A percentile compares a stretch with the other conserved stretches of the same genome.
Conservation (phyloP, 53 echinoderm and acorn worm species). For the Stichopus horrens region DNA sequence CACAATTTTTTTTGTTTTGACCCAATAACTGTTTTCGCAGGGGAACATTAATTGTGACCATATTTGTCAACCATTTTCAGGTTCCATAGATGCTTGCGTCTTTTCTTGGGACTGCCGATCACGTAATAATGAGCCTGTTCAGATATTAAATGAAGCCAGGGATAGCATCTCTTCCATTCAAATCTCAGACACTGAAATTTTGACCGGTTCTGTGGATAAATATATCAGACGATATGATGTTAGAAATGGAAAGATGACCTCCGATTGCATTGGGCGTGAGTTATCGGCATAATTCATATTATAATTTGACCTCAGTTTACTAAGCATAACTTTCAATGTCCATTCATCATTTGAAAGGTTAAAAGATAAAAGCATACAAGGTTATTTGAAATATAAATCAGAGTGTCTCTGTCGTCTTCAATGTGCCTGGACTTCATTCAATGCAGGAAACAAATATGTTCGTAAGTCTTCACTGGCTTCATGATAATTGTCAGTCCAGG, state of each 20-base stretch:
- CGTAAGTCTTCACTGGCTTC: no score
- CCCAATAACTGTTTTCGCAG: no score
- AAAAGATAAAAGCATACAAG: no score
- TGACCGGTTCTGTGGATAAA: slow-evolving; percentile 86
- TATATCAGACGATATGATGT: slow-evolving; percentile 88
- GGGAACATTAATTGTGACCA: no score
- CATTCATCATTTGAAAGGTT: no score
- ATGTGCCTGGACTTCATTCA: no score
- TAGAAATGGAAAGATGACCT: slow-evolving; percentile 74
- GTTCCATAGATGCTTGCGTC: slow-evolving; percentile 87
- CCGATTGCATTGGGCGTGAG: slow-evolving; percentile 87
- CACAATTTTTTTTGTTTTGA: no score
- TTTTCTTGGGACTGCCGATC: slow-evolving; percentile 92
- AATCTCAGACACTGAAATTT: slow-evolving; percentile 80
- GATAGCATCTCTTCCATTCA: slow-evolving; percentile 81
- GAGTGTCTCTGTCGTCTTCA: no score
- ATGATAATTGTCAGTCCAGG: no score
- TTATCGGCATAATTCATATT: background rate
- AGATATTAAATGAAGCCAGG: slow-evolving; percentile 84
- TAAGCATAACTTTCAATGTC: no score
- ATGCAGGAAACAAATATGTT: no score
- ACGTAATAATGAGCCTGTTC: slow-evolving; percentile 78
- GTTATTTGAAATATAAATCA: no score
- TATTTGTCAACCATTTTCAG: slow-evolving; percentile 33
- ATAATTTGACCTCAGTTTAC: background rate